Evolutionary conservation across 2,113 vertebrate species (phyloP).

Genomic region (Chamaea fasciata): DNA sequence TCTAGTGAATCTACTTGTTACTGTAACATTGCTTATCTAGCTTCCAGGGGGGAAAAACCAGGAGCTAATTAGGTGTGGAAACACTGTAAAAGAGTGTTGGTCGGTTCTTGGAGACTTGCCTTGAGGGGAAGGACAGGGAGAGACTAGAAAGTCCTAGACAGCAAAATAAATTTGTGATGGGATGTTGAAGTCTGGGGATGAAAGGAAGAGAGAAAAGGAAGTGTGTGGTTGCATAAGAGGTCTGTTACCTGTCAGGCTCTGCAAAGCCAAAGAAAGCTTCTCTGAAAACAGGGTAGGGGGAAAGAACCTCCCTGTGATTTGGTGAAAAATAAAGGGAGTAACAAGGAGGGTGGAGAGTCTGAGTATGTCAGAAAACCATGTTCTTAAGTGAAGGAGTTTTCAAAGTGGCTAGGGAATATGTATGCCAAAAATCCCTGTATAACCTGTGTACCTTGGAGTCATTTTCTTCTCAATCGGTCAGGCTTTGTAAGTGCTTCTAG

Average conservation of each 20-base stretch:
- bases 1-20: neutral
- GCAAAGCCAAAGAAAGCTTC: neutral
- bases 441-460: neutral
- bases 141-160: neutral
- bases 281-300: neutral
- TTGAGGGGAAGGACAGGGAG: neutral
- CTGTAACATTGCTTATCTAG: neutral
- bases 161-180: neutral
- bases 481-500: neutral
- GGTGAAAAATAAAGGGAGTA: neutral
- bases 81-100: neutral
- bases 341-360: neutral
- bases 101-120: neutral
- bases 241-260: neutral
- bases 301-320: neutral
- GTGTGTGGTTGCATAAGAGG: neutral
- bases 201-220: neutral
- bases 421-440: neutral
- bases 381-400: neutral
- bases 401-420: neutral
- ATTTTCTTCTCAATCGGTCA: neutral
- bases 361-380: neutral
- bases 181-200: neutral
- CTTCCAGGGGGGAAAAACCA: neutral
- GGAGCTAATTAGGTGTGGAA: neutral